phyloP scores from a whole-genome alignment of 2,113 vertebrate species.

The Rhabdomys dilectus region DNA sequence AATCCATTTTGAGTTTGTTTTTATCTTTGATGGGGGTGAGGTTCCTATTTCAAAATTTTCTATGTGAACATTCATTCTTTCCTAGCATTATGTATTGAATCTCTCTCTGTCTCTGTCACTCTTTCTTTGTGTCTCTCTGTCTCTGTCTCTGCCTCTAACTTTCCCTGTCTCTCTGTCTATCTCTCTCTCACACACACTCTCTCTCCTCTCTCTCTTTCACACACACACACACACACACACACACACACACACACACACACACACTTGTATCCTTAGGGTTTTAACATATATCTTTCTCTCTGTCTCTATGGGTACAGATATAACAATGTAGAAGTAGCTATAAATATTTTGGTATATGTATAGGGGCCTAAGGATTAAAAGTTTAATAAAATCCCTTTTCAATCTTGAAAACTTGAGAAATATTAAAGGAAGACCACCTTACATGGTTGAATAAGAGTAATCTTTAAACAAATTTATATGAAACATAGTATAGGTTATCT shows the following conservation, averaged over 20 bases:
- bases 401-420: neutral
- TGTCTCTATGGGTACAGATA: neutral
- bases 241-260: neutral
- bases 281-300: neutral
- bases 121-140: neutral
- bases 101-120: neutral
- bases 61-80: neutral
- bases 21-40: neutral
- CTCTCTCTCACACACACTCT: too few relatives aligned
- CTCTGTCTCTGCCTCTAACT: neutral
- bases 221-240: too few relatives aligned
- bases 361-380: neutral
- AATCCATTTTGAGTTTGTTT: conserved; percentile 26
- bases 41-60: neutral
- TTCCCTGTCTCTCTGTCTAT: too few relatives aligned
- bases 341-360: neutral
- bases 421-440: neutral
- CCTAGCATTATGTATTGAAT: neutral
- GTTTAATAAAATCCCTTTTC: neutral
- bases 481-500: neutral
- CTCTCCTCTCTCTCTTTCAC: too few relatives aligned
- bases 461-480: neutral
- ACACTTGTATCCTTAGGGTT: neutral
- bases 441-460: neutral
- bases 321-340: neutral